These are phyloP conservation scores for Melinaea menophilus DNA, from an alignment of 2,888 invertebrate genomes.

Conservation along the genomic window DNA sequence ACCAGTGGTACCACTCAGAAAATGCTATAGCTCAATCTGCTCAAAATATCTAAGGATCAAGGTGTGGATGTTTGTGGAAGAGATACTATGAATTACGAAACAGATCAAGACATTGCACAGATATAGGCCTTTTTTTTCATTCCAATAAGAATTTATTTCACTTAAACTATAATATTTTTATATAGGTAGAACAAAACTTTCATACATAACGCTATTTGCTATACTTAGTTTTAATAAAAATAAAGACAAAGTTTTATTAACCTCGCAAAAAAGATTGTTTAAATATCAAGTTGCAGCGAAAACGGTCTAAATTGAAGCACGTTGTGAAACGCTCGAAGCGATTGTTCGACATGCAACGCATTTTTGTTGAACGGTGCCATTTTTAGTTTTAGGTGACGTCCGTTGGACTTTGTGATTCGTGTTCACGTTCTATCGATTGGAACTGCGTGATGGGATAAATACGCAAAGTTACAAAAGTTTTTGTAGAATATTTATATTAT, in stretches of 20 bases:
- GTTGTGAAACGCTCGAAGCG: slow-evolving; percentile 40
- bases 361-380: slow-evolving; percentile 38
- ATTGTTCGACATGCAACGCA: slow-evolving; percentile 39
- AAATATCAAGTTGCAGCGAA: slow-evolving; percentile 53
- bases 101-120: no score
- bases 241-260: background rate
- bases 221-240: no score
- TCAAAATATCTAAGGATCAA: no score
- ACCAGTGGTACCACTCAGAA: no score
- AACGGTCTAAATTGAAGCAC: slow-evolving; percentile 42
- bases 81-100: no score
- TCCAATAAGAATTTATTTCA: no score
- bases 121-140: no score
- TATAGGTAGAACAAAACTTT: no score
- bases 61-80: no score
- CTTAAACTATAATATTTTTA: no score
- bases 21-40: no score
- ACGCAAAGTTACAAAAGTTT: slow-evolving; percentile 37
- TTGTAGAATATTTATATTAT: slow-evolving; percentile 20
- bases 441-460: slow-evolving; percentile 48
- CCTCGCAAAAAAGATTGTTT: slow-evolving; percentile 17
- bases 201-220: no score
- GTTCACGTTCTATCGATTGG: slow-evolving; percentile 44
- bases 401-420: slow-evolving; percentile 48
- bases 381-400: slow-evolving; percentile 39